Evolutionary conservation across 2,113 vertebrate genomes (phyloP), one percentile per base, ranked within the genome.

Genomic region (Collichthys lucidus): DNA sequence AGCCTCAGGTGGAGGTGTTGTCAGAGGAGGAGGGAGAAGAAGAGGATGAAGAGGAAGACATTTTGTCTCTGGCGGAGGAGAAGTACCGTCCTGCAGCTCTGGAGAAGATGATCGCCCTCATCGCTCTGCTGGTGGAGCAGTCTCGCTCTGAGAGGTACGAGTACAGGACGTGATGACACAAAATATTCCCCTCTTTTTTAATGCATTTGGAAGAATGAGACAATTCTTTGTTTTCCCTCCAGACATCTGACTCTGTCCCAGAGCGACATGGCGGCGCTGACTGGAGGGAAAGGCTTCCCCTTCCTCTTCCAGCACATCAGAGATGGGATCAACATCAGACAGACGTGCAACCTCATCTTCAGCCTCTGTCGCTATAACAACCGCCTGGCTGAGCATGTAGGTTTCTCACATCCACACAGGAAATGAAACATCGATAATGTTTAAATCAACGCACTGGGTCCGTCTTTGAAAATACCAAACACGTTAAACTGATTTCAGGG

Each of bases 271-370:
- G 97, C 98, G 17, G 97, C 98, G 1, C 95, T 99, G 93, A 99
- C 98, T 2, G 98, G 98, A 87, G 98, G 98, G 85, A 99, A 99
- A 94, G 98, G 98, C 11, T 99, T 99, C 94, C 98, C 98, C 76
- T 99, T 99, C 96, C 96, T 99, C 77, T 99, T 99, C 93, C 98
- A 99, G 96, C 98, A 99, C 94, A 99, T 99, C 94, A 94, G 98
- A 64, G 98, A 99, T 87, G 97, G 98, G 76, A 99, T 99, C 95
- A 99, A 99, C 94, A 99, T 99, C 95, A 91, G 98, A 69, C 98
- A 99, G 89, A 99, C 98, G 31, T 99, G 98, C 89, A 99, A 99
- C 95, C 96, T 99, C 86, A 99, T 99, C 92, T 99, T 99, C 95
- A 99, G 98, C 89, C 95, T 99, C 77, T 99, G 98, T 85, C 97